These are phyloP conservation scores for Acipenser ruthenus DNA, from an alignment of 2,797 vertebrate species.

Conservation along the genomic window DNA sequence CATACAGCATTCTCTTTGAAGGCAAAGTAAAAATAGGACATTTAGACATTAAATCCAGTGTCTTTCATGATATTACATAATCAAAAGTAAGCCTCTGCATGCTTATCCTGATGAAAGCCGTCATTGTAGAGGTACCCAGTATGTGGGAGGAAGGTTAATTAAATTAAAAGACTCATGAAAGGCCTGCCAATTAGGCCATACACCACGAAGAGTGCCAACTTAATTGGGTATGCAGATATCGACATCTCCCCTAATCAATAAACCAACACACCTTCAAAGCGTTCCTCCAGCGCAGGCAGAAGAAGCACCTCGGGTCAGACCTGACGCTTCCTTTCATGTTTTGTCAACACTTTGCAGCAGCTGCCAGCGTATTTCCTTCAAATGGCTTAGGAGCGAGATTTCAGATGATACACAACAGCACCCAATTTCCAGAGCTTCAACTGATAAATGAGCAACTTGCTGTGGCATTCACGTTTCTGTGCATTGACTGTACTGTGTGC, in stretches of 20 bases:
- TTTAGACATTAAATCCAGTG: too few relatives aligned
- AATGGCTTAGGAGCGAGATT: neutral
- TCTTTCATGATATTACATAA: too few relatives aligned
- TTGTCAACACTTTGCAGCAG: slow-evolving; percentile 2
- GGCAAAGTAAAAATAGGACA: too few relatives aligned
- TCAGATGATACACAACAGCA: neutral
- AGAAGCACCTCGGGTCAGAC: slow-evolving; percentile 26
- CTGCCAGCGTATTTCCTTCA: neutral
- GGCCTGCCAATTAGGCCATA: slow-evolving; percentile 30
- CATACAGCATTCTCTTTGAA: too few relatives aligned
- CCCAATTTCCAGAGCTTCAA: neutral
- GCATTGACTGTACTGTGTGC: too few relatives aligned
- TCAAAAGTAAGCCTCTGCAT: too few relatives aligned
- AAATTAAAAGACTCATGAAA: slow-evolving; percentile 33
- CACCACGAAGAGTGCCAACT: slow-evolving; percentile 28
- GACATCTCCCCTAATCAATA: slow-evolving; percentile 43
- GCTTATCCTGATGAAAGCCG: too few relatives aligned
- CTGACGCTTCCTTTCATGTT: slow-evolving; percentile 19
- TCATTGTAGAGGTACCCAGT: neutral
- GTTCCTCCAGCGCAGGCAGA: slow-evolving; percentile 16
- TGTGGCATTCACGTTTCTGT: too few relatives aligned
- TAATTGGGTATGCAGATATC: slow-evolving; percentile 55
- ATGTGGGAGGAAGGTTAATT: slow-evolving; percentile 23
- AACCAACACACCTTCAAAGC: slow-evolving; percentile 30
- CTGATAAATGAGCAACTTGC: neutral